Conservation (phyloP, 2,113 vertebrate genomes). For the Mustelus asterias region DNA sequence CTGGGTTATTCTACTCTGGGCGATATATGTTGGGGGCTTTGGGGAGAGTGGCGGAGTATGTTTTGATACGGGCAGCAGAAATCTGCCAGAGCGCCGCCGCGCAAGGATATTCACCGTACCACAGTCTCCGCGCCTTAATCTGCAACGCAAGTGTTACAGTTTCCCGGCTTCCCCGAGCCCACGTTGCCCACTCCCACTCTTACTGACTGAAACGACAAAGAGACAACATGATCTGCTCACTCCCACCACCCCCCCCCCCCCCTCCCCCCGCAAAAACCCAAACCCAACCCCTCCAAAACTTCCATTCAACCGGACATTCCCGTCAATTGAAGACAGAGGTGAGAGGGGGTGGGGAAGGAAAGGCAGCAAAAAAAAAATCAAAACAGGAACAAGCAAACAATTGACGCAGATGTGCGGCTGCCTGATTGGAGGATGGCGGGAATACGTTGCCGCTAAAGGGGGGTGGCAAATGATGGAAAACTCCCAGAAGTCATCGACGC, state of each 20-base stretch:
- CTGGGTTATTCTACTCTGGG: neutral
- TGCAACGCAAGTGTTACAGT: neutral
- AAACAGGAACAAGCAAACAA: neutral
- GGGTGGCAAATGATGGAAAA: neutral
- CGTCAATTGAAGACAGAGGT: too few species aligned
- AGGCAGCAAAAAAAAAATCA: neutral
- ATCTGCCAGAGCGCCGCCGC: neutral
- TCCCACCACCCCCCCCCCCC: neutral
- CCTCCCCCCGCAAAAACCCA: neutral
- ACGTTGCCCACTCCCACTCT: neutral
- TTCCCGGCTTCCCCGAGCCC: neutral
- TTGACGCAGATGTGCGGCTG: neutral
- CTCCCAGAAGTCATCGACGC: conserved; percentile 26
- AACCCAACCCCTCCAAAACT: neutral
- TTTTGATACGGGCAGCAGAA: neutral
- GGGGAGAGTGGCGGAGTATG: neutral
- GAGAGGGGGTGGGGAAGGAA: too few species aligned
- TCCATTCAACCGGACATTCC: neutral
- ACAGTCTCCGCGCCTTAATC: too few species aligned
- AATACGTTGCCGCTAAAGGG: neutral
- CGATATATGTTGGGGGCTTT: neutral
- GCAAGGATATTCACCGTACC: neutral
- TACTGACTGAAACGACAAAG: neutral
- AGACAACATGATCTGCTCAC: neutral
- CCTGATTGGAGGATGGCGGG: neutral